Base-by-base conservation (phyloP, 2,113 vertebrate species). In the Vireo altiloquus region DNA sequence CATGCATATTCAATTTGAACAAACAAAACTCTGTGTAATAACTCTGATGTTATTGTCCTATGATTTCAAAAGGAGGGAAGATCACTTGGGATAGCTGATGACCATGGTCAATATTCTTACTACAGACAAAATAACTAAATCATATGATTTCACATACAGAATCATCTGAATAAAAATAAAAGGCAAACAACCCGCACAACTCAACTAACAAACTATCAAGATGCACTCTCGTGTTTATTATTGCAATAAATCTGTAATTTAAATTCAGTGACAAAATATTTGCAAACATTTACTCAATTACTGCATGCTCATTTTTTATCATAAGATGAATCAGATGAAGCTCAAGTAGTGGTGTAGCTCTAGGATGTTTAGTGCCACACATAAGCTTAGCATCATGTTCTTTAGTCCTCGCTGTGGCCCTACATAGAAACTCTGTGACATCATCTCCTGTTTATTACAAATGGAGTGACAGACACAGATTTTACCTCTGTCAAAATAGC, bases 1-100 rank as follows among this genome's bases (percentile, higher is more conserved):
- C 97, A 97, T 98, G 81, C 92, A 96, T 97, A 97, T 97, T 96
- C 85, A 97, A 92, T 94, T 65, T 35, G 42, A 82, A 80, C 57
- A 87, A 88, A 85, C 61, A 91, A 87, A 95, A 63, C 37, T 77
- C 61, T 40, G 9, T 4, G 3, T 85, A 80, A 70, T 71, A 85
- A 95, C 66, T 96, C 86, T 86, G 64, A 93, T 89, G 92, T 95
- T 96, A 91, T 94, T 94, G 92, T 90, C 78, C 80, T 71, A 11
- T 31, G 24, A 83, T 90, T 93, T 89, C 79, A 83, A 42, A 71
- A 66, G 56, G 60, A 92, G 8, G 28, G 33, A 80, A 68, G 70
- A 86, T 66, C 53, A 47, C 37, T 75, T 71, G 44, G 33, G 40
- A 64, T 5, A 86, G 35, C 44, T 90, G 64, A 40, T 60, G 76